phyloP scores from a whole-genome alignment of 2,888 invertebrate genomes.

The Caenorhabditis uteleia region DNA sequence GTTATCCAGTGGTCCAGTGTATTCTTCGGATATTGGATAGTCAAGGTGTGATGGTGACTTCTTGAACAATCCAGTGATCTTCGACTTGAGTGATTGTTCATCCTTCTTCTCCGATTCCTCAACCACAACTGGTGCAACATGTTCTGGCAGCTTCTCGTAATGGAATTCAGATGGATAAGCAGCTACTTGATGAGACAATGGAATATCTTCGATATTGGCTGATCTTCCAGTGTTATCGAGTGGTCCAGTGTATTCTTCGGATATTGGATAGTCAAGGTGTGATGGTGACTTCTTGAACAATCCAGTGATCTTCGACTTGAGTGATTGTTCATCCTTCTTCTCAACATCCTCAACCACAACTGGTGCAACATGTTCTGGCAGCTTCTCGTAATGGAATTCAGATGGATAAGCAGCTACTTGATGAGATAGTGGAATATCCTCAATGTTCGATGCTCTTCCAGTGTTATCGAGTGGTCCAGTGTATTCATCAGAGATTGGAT shows the following conservation, averaged over 20 bases:
- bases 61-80: constrained; percentile 19
- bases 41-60: constrained; percentile 39
- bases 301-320: constrained; percentile 13
- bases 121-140: background rate
- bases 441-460: constrained; percentile 3
- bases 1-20: constrained; percentile 44
- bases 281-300: constrained; percentile 26
- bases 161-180: constrained; percentile 27
- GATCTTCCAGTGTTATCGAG: constrained; percentile 33
- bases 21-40: constrained; percentile 41
- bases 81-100: constrained; percentile 16
- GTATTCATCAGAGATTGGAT: constrained; percentile 30
- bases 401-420: constrained; percentile 27
- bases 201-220: constrained; percentile 10
- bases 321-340: constrained; percentile 9
- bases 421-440: constrained; percentile 16
- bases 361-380: constrained; percentile 8
- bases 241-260: constrained; percentile 41
- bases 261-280: constrained; percentile 45
- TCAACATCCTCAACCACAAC: constrained; percentile 2
- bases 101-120: background rate
- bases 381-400: constrained; percentile 13
- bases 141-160: constrained; percentile 7
- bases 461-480: constrained; percentile 24
- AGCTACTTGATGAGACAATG: constrained; percentile 18